Percentiles rank a stretch among this genome's conserved stretches.
phyloP scores from a whole-genome alignment of 1,140 invertebrate species.

The Olivierus martensii region DNA sequence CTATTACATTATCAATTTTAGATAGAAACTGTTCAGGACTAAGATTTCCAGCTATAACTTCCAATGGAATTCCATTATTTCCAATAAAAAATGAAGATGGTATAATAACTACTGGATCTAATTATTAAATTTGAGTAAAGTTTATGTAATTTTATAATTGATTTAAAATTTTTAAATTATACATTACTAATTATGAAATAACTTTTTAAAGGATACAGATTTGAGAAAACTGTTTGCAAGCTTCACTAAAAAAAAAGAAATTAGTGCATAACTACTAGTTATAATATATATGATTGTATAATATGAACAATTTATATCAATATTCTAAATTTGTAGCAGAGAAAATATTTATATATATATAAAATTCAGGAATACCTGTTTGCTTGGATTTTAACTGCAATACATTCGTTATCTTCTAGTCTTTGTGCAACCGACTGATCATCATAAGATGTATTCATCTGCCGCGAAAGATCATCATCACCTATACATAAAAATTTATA shows the following conservation, averaged over 20 bases:
- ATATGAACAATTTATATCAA: no score
- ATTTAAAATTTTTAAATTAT: slow-evolving; percentile 13
- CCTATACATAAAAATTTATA: slow-evolving; percentile 7
- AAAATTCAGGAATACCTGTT: slow-evolving; percentile 31
- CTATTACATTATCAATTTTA: slow-evolving; percentile 28
- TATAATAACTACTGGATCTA: slow-evolving; percentile 64
- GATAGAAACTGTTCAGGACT: slow-evolving; percentile 23
- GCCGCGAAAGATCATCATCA: slow-evolving; percentile 13
- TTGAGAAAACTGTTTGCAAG: slow-evolving; percentile 62
- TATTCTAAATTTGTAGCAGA: no score
- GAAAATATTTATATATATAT: slow-evolving; percentile 40
- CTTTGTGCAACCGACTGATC: slow-evolving; percentile 47
- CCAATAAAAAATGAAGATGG: slow-evolving; percentile 78
- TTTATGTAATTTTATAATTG: not conserved
- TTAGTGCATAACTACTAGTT: slow-evolving; percentile 32
- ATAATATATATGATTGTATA: not conserved
- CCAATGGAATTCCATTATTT: slow-evolving; percentile 53
- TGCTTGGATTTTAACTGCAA: slow-evolving; percentile 14
- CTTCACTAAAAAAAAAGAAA: slow-evolving; percentile 57
- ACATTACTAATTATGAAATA: not conserved
- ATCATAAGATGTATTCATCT: slow-evolving; percentile 35
- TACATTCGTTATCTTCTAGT: slow-evolving; percentile 19
- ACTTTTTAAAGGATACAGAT: slow-evolving; percentile 50
- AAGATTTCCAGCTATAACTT: slow-evolving; percentile 48
- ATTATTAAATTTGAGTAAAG: not conserved